phyloP scores from a whole-genome alignment of 2,797 vertebrate genomes.

The Anableps anableps region DNA sequence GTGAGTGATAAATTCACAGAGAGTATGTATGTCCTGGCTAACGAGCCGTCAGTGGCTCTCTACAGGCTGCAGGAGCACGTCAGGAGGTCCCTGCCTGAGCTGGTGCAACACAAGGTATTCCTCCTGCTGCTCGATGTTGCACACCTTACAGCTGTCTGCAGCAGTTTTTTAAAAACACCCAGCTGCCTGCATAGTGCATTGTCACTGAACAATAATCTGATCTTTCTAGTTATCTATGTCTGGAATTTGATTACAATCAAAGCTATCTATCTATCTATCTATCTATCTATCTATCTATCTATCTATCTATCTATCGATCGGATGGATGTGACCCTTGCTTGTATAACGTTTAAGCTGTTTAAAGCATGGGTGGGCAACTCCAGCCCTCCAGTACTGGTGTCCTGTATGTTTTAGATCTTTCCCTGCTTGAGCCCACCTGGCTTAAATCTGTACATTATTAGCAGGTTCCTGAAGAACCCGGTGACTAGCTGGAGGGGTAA shows the following conservation, averaged over 20 bases:
- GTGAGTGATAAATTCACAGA: constrained; percentile 97
- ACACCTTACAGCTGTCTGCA: neutral
- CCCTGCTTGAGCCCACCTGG: too few relatives aligned
- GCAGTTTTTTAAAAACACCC: neutral
- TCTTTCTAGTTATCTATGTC: neutral
- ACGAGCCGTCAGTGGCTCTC: constrained; percentile 95
- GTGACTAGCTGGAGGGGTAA: too few relatives aligned
- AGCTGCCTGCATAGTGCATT: neutral
- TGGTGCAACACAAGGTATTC: constrained; percentile 94
- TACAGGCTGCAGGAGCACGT: constrained; percentile 97
- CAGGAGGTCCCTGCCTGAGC: constrained; percentile 90
- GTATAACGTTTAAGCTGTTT: too few relatives aligned
- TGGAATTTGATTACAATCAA: neutral
- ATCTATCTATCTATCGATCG: too few relatives aligned
- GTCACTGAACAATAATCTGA: neutral
- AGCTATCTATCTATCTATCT: too few relatives aligned
- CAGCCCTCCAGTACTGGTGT: too few relatives aligned
- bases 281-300: too few relatives aligned
- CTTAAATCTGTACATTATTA: too few relatives aligned
- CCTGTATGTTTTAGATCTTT: too few relatives aligned
- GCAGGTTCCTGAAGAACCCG: too few relatives aligned
- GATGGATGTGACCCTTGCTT: too few relatives aligned
- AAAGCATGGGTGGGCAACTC: too few relatives aligned
- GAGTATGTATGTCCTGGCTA: constrained; percentile 95
- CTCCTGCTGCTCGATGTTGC: neutral